phyloP scores from a whole-genome alignment of 2,888 invertebrate genomes.

The Rhamnusium bicolor region DNA sequence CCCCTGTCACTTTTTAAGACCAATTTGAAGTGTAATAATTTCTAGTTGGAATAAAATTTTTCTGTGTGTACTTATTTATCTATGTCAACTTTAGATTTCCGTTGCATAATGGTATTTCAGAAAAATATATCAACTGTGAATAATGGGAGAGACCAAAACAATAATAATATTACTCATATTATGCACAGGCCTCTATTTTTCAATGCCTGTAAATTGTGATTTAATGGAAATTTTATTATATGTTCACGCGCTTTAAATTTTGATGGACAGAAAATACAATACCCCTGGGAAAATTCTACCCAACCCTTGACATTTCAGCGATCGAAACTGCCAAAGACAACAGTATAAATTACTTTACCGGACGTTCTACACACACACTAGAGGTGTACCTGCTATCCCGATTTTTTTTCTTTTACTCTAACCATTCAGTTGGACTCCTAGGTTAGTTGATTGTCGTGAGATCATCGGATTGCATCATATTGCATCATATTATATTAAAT shows the following conservation, averaged over 20 bases:
- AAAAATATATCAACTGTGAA: too few species aligned
- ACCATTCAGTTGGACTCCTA: background rate
- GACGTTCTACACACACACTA: background rate
- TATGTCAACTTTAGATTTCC: too few species aligned
- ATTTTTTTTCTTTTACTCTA: background rate
- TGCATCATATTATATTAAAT: too few species aligned
- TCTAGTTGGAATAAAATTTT: too few species aligned
- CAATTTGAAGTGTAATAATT: too few species aligned
- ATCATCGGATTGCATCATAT: too few species aligned
- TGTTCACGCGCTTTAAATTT: background rate
- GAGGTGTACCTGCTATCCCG: background rate
- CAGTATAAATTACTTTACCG: background rate
- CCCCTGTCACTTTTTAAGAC: too few species aligned
- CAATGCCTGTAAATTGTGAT: background rate
- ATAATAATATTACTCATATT: too few species aligned
- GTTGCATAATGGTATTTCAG: too few species aligned
- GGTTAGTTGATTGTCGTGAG: background rate
- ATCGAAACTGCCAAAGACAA: background rate
- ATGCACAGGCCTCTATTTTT: background rate
- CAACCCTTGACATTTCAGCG: background rate
- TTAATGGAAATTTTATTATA: background rate
- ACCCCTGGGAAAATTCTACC: background rate
- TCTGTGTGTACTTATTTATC: too few species aligned
- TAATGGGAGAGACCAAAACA: too few species aligned
- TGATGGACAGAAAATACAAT: background rate